Percentiles rank a stretch among this genome's conserved stretches.
These are phyloP conservation scores for Limnothrissa miodon DNA, from an alignment of 2,113 vertebrate species.

Conservation along the genomic window DNA sequence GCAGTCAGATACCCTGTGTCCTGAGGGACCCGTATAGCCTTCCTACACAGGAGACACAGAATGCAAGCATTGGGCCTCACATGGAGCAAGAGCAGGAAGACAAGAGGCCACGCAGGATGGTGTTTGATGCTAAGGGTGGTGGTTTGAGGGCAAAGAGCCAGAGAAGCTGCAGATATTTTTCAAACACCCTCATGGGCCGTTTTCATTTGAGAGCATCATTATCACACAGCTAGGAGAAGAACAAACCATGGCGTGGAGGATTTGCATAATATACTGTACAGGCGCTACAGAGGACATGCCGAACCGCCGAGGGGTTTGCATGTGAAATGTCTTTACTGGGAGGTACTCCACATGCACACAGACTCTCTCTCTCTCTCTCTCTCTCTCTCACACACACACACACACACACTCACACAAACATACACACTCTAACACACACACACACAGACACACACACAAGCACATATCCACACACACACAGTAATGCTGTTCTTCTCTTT, in stretches of 20 bases:
- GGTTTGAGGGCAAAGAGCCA: neutral
- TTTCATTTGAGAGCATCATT: neutral
- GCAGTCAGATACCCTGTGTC: neutral
- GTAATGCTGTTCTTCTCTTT: neutral
- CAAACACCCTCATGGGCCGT: neutral
- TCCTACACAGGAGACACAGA: neutral
- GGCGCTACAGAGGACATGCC: neutral
- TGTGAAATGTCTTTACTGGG: neutral
- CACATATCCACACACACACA: neutral
- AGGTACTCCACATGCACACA: too few species aligned
- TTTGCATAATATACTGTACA: neutral
- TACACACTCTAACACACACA: neutral
- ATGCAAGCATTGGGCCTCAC: neutral
- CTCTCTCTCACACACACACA: neutral
- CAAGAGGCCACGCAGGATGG: neutral
- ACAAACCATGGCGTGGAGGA: neutral
- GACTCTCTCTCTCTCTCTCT: too few species aligned
- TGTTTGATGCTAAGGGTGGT: neutral
- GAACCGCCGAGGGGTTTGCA: neutral
- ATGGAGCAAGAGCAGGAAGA: neutral
- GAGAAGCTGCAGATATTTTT: neutral
- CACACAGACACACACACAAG: neutral
- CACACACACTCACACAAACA: neutral
- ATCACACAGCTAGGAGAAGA: neutral
- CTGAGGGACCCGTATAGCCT: neutral